Conservation (phyloP, 1,140 invertebrate species). For the Leptopilina boulardi region DNA sequence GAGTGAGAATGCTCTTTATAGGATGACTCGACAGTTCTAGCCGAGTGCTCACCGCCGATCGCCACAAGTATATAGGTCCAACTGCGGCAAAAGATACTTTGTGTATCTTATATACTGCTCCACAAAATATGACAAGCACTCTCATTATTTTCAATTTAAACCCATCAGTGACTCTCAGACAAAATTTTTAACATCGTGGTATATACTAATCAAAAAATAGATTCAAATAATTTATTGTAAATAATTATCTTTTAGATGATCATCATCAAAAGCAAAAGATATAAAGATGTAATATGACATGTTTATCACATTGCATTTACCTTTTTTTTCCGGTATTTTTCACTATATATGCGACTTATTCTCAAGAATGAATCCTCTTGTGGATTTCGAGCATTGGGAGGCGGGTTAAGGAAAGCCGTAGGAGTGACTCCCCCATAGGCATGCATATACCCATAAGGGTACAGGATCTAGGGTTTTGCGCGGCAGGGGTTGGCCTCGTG, state of each 20-base stretch:
- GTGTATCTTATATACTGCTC: constrained; percentile 65
- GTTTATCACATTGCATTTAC: constrained; percentile 26
- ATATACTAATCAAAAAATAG: too few species aligned
- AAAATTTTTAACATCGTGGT: too few species aligned
- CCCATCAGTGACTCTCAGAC: constrained; percentile 56
- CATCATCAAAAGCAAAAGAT: neutral
- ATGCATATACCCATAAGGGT: constrained; percentile 62
- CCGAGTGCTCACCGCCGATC: constrained; percentile 65
- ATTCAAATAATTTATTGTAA: too few species aligned
- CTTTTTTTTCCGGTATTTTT: constrained; percentile 28
- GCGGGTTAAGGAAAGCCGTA: constrained; percentile 70
- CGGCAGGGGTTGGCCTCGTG: constrained; percentile 71
- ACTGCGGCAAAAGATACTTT: constrained; percentile 72
- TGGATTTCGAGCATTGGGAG: constrained; percentile 58
- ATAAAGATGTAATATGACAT: neutral
- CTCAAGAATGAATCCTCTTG: constrained; percentile 44
- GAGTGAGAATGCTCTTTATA: constrained; percentile 74
- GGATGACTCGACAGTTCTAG: constrained; percentile 74
- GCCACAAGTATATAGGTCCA: constrained; percentile 66
- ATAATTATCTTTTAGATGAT: neutral
- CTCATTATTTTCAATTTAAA: constrained; percentile 69
- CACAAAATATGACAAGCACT: constrained; percentile 57
- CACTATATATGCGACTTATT: constrained; percentile 51
- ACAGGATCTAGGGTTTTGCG: constrained; percentile 59
- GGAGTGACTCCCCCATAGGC: constrained; percentile 69